These are phyloP conservation scores for Selenia dentaria DNA, from an alignment of 2,888 invertebrate genomes.

Conservation along the genomic window DNA sequence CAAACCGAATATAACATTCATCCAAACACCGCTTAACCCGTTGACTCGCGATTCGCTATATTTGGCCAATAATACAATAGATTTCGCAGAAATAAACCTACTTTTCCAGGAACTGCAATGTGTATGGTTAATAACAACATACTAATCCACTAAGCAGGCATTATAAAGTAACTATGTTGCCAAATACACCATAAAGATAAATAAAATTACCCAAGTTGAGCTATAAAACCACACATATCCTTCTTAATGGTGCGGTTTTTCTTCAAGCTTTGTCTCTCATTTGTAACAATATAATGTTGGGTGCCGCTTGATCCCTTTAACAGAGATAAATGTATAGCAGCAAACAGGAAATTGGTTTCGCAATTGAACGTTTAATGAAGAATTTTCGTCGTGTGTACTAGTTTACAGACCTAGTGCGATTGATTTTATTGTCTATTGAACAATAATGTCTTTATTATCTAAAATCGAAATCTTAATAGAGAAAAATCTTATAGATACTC, in stretches of 20 bases:
- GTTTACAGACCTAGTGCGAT: background rate
- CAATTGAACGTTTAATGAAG: constrained; percentile 6
- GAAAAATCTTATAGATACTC: too few relatives aligned
- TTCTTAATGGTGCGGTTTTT: constrained; percentile 1
- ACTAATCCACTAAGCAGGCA: background rate
- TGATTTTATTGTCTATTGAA: too few relatives aligned
- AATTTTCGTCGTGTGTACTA: background rate
- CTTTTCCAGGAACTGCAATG: too few relatives aligned
- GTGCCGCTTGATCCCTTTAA: constrained; percentile 1
- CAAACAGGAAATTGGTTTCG: constrained; percentile 13
- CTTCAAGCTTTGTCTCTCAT: background rate
- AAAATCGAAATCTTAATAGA: too few relatives aligned
- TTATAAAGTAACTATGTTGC: background rate
- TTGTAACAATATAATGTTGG: constrained; percentile 2
- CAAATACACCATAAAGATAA: background rate
- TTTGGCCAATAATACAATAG: too few relatives aligned
- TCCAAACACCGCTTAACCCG: too few relatives aligned
- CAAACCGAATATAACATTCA: too few relatives aligned
- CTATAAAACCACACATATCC: background rate
- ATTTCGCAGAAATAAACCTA: too few relatives aligned
- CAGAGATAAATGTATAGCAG: constrained; percentile 6
- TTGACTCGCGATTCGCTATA: too few relatives aligned
- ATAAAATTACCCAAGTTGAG: background rate
- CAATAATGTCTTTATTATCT: too few relatives aligned
- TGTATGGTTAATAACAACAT: too few relatives aligned